Conservation (phyloP, 2,113 vertebrate genomes). For the Tamias sibiricus region DNA sequence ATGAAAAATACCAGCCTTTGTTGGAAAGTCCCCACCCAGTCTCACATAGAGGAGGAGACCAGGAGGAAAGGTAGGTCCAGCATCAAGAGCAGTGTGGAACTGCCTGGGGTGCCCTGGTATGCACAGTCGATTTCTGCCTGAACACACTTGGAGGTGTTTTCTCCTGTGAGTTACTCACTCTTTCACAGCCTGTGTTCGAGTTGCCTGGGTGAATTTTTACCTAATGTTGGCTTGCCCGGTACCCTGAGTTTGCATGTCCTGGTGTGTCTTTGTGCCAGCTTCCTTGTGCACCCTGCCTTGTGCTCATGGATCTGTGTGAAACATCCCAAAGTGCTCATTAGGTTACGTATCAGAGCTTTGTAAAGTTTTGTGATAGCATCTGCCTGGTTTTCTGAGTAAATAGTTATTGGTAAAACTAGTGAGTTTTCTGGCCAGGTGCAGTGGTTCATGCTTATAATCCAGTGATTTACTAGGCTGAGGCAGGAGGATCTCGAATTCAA, state of each 20-base stretch:
- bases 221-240: not conserved
- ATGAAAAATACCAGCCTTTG: not conserved
- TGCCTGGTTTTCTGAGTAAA: not conserved
- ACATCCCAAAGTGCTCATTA: not conserved
- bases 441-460: too few species aligned
- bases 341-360: not conserved
- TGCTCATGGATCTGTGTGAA: not conserved
- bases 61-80: not conserved
- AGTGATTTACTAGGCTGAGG: too few species aligned
- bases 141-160: not conserved
- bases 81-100: rapidly evolving
- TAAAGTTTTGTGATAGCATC: not conserved
- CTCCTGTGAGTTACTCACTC: not conserved
- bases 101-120: rapidly evolving
- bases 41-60: not conserved
- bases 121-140: not conserved
- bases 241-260: too few species aligned
- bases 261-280: not conserved
- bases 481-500: too few species aligned
- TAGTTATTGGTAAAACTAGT: not conserved
- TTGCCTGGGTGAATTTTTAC: not conserved
- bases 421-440: not conserved
- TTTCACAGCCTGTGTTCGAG: too few species aligned
- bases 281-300: not conserved
- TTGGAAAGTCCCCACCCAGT: rapidly evolving